Conservation (phyloP, 2,888 invertebrate species). For the Xylota segnis region DNA sequence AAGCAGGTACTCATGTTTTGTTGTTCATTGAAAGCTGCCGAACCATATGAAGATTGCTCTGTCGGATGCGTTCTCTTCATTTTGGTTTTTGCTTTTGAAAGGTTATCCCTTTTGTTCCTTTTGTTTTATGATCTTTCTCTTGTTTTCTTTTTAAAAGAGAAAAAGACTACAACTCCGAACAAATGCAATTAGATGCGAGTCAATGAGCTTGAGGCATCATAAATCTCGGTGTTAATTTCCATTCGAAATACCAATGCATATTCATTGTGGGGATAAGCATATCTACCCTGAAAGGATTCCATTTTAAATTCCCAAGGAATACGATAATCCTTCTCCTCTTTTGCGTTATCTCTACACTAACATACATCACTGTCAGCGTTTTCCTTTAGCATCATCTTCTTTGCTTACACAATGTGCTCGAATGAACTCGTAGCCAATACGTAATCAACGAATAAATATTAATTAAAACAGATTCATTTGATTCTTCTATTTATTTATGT, state of each 20-base stretch:
- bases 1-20: neutral
- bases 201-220: conserved; percentile 40
- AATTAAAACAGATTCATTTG: conserved; percentile 68
- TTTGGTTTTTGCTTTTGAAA: neutral
- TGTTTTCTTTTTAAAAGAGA: too few species aligned
- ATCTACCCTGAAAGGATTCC: neutral
- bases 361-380: conserved; percentile 31
- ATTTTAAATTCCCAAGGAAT: neutral
- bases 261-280: conserved; percentile 3
- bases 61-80: conserved; percentile 5
- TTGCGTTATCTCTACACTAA: too few species aligned
- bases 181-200: conserved; percentile 53
- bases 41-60: conserved; percentile 34
- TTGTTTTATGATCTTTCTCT: neutral
- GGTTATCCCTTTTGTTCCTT: conserved; percentile 1
- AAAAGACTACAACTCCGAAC: too few species aligned
- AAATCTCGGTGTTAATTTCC: conserved; percentile 10
- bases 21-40: neutral
- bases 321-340: neutral
- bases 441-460: conserved; percentile 66
- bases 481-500: conserved; percentile 40
- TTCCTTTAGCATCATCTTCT: conserved; percentile 7
- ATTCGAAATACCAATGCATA: neutral
- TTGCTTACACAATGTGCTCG: conserved; percentile 45
- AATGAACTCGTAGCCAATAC: conserved; percentile 34